Evolutionary conservation across 2,113 vertebrate genomes (phyloP), one percentile per base, ranked within the genome.

Genomic region (Ameiurus melas): DNA sequence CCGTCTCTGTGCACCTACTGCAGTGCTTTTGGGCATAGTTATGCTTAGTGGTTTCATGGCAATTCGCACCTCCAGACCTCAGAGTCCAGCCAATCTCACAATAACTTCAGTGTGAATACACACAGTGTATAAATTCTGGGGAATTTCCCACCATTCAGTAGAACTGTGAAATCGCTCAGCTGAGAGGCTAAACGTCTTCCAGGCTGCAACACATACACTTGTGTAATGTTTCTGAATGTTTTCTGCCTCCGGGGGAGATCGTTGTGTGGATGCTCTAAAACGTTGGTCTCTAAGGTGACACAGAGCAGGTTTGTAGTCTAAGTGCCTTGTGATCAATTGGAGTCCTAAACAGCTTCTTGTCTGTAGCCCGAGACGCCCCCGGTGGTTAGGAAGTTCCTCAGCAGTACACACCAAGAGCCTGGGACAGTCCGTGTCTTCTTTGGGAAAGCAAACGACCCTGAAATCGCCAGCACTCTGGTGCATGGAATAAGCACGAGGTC

Each of bases 371-470:
- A 85, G 43, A 98, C 97, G 78, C 97, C 97, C 13, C 89, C 92
- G 0, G 89, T 71, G 20, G 92, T 97, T 1, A 94, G 90, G 78
- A 97, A 96, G 83, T 97, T 96, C 91, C 92, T 90, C 85, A 95
- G 93, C 86, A 96, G 92, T 60, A 93, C 60, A 85, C 94, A 92
- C 22, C 96, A 96, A 53, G 94, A 92, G 80, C 92, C 94, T 43
- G 97, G 96, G 85, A 90, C 86, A 8, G 86, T 94, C 92, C 93
- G 95, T 90, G 89, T 96, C 39, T 97, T 97, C 91, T 94, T 93
- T 0, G 95, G 97, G 77, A 96, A 91, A 91, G 97, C 97, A 64
- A 88, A 94, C 51, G 97, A 98, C 91, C 97, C 96, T 6, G 94
- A 95, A 60, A 51, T 96, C 27, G 94, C 96, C 86, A 90, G 92